Conservation (phyloP, 1,140 invertebrate species). For the Philotrypesis tridentata region DNA sequence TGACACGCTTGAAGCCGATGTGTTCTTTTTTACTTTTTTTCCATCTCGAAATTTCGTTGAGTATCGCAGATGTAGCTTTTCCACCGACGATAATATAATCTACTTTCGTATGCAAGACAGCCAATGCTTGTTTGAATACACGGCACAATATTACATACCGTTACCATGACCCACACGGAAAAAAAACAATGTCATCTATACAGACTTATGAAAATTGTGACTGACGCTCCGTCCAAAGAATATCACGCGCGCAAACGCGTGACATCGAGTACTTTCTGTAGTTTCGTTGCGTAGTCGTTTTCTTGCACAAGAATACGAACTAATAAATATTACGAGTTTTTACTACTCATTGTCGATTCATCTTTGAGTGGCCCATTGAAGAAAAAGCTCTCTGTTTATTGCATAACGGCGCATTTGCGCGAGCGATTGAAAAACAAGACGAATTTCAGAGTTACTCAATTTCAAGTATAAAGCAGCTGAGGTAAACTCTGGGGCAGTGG, state of each 20-base stretch:
- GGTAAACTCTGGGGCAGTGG: too few species aligned
- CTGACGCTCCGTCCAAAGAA: too few species aligned
- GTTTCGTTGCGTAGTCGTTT: too few species aligned
- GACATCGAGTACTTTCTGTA: too few species aligned
- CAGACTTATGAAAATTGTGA: neutral
- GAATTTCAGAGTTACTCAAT: constrained; percentile 19
- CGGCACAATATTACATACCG: constrained; percentile 13
- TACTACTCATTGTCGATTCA: constrained; percentile 26
- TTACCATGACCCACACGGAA: constrained; percentile 35
- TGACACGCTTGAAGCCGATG: neutral
- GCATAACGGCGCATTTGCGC: neutral
- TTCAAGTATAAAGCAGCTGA: neutral
- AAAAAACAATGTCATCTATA: neutral
- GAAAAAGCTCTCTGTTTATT: constrained; percentile 12
- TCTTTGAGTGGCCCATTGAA: constrained; percentile 8
- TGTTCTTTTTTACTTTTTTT: neutral
- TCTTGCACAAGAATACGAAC: neutral
- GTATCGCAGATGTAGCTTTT: neutral
- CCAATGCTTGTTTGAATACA: constrained; percentile 11
- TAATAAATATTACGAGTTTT: neutral
- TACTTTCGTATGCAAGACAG: constrained; percentile 36
- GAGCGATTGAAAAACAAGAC: neutral
- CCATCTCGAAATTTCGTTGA: neutral
- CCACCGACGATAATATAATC: neutral
- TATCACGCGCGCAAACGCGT: too few species aligned